Evolutionary conservation across 1,140 invertebrate species (phyloP).

Genomic region (Bombus huntii): DNA sequence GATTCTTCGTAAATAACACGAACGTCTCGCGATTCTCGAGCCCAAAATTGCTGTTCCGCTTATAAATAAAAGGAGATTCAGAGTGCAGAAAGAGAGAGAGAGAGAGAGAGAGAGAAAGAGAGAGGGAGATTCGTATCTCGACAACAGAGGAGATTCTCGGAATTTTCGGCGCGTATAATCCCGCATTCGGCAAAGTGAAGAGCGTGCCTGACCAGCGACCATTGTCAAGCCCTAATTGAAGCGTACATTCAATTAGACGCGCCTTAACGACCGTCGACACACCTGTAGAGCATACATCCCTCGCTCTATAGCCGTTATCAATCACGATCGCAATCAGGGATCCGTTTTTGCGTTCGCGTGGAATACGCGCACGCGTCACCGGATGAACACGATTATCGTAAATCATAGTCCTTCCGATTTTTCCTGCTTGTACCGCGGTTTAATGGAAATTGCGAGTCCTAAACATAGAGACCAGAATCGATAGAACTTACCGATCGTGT

Average conservation of each 20-base stretch:
- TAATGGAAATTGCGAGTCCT: conserved; percentile 37
- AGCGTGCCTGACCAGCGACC: background rate
- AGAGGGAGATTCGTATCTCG: background rate
- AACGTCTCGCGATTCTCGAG: too few species aligned
- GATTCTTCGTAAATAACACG: too few species aligned
- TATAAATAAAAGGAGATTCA: too few species aligned
- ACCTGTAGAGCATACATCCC: conserved; percentile 36
- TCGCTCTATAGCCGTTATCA: conserved; percentile 15
- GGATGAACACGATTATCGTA: conserved; percentile 29
- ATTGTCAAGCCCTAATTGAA: conserved; percentile 54
- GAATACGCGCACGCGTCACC: background rate
- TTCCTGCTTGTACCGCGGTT: background rate
- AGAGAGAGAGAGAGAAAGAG: too few species aligned
- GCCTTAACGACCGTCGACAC: conserved; percentile 51
- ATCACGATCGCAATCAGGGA: conserved; percentile 45
- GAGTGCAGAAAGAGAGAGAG: too few species aligned
- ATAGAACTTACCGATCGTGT: too few species aligned
- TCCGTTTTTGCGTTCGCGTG: conserved; percentile 29
- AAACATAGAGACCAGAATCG: background rate
- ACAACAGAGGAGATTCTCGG: background rate
- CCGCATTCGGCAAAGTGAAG: background rate
- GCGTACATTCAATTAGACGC: conserved; percentile 57
- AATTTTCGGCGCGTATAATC: background rate
- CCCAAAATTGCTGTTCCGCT: too few species aligned
- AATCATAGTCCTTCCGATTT: conserved; percentile 34